phyloP scores from a whole-genome alignment of 2,888 invertebrate genomes.

The Leucophenga montana region DNA sequence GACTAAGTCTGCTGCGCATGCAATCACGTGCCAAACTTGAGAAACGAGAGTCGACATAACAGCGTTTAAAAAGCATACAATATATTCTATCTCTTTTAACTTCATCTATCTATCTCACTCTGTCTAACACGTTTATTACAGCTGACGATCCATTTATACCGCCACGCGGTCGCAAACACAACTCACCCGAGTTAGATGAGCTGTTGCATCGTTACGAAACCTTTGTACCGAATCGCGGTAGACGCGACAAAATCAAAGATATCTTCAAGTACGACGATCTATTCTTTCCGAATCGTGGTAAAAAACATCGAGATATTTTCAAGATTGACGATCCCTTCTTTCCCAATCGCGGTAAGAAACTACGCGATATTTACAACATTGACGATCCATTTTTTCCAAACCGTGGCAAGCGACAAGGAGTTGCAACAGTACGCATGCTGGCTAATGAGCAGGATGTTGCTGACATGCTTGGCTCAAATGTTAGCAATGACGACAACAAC shows the following conservation, averaged over 20 bases:
- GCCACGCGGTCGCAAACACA: conserved; percentile 70
- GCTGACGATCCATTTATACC: conserved; percentile 70
- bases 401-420: conserved; percentile 53
- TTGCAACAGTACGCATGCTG: too few relatives aligned
- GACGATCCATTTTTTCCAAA: conserved; percentile 72
- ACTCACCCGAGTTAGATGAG: conserved; percentile 59
- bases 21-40: conserved; percentile 24
- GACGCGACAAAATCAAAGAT: conserved; percentile 70
- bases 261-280: conserved; percentile 72
- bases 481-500: conserved; percentile 18
- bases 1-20: neutral
- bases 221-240: conserved; percentile 72
- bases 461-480: conserved; percentile 25
- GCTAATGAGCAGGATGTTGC: neutral
- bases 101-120: neutral
- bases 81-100: neutral
- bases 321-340: conserved; percentile 67
- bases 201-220: conserved; percentile 65
- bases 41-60: neutral
- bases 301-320: conserved; percentile 55
- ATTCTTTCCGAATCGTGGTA: conserved; percentile 72
- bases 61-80: too few relatives aligned
- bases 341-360: conserved; percentile 70
- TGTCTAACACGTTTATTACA: conserved; percentile 1
- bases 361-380: conserved; percentile 69